Evolutionary conservation across 2,797 vertebrate genomes (phyloP), one percentile per base, ranked within the genome.

Genomic region (Antennarius maculatus): DNA sequence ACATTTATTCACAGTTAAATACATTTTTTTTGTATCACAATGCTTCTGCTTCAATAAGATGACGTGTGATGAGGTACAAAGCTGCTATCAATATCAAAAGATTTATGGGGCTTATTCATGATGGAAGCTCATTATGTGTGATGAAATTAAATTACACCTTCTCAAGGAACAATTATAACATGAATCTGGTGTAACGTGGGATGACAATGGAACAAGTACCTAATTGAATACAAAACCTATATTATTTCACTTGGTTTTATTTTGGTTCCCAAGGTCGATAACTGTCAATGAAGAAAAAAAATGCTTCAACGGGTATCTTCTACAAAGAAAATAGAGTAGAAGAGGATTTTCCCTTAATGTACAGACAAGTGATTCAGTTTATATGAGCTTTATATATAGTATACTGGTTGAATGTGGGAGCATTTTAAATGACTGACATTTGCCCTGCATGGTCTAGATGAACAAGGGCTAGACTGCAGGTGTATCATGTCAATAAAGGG

Each of bases 201-300:
- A 18, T 58, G 55, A 77, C 56, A 68, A 54, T 70, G 16, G 52
- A 54, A 77, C 65, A 56, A 73, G 61, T 39, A 56, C 17, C 46
- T 74, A 71, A 78, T 78, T 73, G 39, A 80, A 77, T 81, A 77
- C 56, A 54, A 39, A 73, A 66, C 39, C 27, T 70, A 78, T 71
- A 29, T 54, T 31, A 66, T 77, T 80, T 78, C 15, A 61, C 74
- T 73, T 57, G 48, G 3, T 77, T 80, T 78, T 15, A 61, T 71
- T 73, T 57, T 51, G 3, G 52, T 52, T 45, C 61, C 59, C 41
- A 53, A 60, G 61, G 39, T 73, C 71, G 18, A 59, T 65, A 76
- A 75, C 66, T 77, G 46, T 77, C 70, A 77, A 68, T 11, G 18
- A 54, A 16, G 17, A 31, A 34, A 59, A 61, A 49, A 79, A 67